Evolutionary conservation across 2,888 invertebrate genomes (phyloP).

Genomic region (Pseudococcus jackbeardsleyi): DNA sequence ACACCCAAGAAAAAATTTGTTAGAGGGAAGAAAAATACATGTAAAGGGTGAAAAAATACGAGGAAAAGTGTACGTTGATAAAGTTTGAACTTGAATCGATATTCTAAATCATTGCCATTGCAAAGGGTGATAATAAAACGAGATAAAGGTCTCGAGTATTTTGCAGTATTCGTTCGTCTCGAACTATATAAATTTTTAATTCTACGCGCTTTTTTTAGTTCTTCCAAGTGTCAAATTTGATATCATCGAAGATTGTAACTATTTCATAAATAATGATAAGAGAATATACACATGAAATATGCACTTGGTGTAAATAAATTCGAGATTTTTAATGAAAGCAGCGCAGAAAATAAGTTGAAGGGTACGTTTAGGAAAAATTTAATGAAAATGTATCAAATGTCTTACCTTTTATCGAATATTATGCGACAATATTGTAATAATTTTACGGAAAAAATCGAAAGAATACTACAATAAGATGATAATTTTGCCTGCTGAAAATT

Average conservation of each 20-base stretch:
- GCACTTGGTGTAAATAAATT: background rate
- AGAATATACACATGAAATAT: background rate
- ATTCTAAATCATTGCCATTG: constrained; percentile 2
- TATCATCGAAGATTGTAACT: background rate
- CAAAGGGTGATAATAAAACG: background rate
- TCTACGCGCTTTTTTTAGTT: background rate
- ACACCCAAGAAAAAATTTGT: background rate
- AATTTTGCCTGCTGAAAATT: background rate
- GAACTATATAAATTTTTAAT: background rate
- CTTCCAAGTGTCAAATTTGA: background rate
- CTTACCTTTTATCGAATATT: constrained; percentile 25
- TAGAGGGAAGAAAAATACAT: background rate
- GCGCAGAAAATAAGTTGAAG: background rate
- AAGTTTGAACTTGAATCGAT: constrained; percentile 26
- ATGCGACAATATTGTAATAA: background rate
- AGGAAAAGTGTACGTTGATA: background rate
- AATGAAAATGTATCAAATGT: background rate
- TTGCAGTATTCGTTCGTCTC: background rate
- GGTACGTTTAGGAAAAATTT: background rate
- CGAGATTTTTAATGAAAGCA: background rate
- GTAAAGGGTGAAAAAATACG: background rate
- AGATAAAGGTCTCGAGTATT: background rate
- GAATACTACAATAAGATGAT: constrained; percentile 22
- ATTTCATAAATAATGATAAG: background rate
- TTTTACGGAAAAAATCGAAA: constrained; percentile 46